Percentiles rank a stretch among this genome's conserved stretches.
phyloP scores from a whole-genome alignment of 2,797 vertebrate genomes.

The Pyrrhura leucotis region DNA sequence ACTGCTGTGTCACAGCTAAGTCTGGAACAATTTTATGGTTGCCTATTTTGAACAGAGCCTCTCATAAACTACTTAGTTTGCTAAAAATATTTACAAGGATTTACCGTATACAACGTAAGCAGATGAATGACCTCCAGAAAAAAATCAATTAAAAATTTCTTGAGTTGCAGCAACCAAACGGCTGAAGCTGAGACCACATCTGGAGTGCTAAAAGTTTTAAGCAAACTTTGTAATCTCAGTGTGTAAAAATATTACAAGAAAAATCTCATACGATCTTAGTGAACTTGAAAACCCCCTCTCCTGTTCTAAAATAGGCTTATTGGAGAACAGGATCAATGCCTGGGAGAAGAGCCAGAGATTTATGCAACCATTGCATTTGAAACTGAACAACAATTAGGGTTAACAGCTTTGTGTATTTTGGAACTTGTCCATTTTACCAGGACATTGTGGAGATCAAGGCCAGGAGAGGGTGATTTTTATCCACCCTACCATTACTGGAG shows the following conservation, averaged over 20 bases:
- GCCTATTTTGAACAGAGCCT: neutral
- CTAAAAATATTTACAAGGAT: conserved; percentile 23
- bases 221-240: neutral
- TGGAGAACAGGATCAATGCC: conserved; percentile 2
- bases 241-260: neutral
- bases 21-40: neutral
- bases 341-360: conserved; percentile 40
- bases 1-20: neutral
- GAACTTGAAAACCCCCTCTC: neutral
- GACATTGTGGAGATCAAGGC: conserved; percentile 30
- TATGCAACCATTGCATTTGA: conserved; percentile 13
- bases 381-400: conserved; percentile 6
- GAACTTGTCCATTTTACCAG: neutral
- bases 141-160: neutral
- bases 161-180: neutral
- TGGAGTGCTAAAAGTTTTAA: neutral
- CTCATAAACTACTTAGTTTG: conserved; percentile 12
- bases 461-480: neutral
- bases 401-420: neutral
- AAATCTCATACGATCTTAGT: neutral
- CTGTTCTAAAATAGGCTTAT: neutral
- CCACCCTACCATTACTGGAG: neutral
- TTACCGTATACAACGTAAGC: neutral
- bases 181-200: neutral
- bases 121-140: conserved; percentile 39